Conservation (phyloP, 1,140 invertebrate species). For the Philotrypesis tridentata region DNA sequence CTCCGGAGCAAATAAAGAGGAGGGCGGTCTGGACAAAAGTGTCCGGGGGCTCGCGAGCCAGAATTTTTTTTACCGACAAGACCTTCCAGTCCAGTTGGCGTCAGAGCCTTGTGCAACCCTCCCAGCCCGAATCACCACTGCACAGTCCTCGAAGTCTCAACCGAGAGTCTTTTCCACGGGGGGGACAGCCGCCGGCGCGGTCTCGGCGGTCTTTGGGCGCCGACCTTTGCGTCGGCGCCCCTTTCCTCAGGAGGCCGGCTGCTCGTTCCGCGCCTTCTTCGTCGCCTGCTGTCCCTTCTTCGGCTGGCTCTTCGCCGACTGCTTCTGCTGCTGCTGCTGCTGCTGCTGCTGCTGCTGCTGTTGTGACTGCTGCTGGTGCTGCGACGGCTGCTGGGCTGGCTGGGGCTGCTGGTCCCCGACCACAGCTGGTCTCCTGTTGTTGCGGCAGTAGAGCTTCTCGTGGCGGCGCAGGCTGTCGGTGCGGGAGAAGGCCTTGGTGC, state of each 20-base stretch:
- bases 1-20: too few species aligned
- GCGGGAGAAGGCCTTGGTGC: conserved; percentile 44
- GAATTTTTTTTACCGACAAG: too few species aligned
- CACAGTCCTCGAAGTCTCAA: too few species aligned
- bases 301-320: neutral
- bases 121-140: too few species aligned
- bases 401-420: too few species aligned
- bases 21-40: too few species aligned
- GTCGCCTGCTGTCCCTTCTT: neutral
- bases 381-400: neutral
- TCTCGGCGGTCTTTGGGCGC: conserved; percentile 15
- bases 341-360: too few species aligned
- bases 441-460: conserved; percentile 46
- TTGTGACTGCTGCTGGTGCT: neutral
- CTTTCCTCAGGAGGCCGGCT: conserved; percentile 38
- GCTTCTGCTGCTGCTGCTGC: neutral
- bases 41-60: too few species aligned
- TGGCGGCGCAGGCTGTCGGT: conserved; percentile 44
- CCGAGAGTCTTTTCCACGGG: too few species aligned
- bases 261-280: neutral
- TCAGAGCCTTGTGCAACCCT: too few species aligned
- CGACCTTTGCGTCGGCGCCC: conserved; percentile 14
- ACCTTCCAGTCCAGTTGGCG: too few species aligned
- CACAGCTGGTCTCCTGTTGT: neutral
- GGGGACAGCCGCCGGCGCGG: neutral